These are phyloP conservation scores for Camponotus vicinus DNA, from an alignment of 1,140 invertebrate species.

Conservation along the genomic window DNA sequence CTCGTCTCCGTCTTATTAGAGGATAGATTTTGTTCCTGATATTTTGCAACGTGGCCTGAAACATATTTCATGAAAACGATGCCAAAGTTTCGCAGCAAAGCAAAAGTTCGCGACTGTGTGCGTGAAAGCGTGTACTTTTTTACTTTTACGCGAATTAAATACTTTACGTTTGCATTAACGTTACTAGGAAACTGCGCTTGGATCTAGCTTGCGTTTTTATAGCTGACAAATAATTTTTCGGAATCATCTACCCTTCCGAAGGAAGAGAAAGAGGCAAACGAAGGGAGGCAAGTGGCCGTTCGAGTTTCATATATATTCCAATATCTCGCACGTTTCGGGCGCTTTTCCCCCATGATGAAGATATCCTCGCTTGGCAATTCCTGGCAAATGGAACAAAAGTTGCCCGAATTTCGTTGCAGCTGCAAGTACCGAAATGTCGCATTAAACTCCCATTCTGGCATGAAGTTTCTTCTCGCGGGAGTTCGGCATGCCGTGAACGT, in stretches of 20 bases:
- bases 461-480: constrained; percentile 48
- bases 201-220: constrained; percentile 1
- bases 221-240: constrained; percentile 38
- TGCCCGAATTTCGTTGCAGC: constrained; percentile 46
- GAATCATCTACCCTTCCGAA: not conserved
- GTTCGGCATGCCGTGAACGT: constrained; percentile 45
- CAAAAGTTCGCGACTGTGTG: not conserved
- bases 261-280: not conserved
- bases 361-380: constrained; percentile 44
- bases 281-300: constrained; percentile 10
- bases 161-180: not conserved
- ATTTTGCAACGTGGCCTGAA: not conserved
- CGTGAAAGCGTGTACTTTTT: not conserved
- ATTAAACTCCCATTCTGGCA: constrained; percentile 58
- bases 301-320: constrained; percentile 57
- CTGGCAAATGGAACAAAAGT: constrained; percentile 51
- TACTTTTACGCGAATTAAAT: constrained; percentile 24
- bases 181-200: not conserved
- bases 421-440: constrained; percentile 58
- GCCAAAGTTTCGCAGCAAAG: constrained; percentile 32
- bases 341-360: constrained; percentile 51
- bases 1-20: constrained; percentile 47
- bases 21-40: constrained; percentile 39
- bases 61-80: constrained; percentile 33
- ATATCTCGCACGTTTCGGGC: constrained; percentile 33